A percentile compares a stretch with the other conserved stretches of the same genome.
phyloP scores from a whole-genome alignment of 2,888 invertebrate species.

The Hypercompe scribonia region DNA sequence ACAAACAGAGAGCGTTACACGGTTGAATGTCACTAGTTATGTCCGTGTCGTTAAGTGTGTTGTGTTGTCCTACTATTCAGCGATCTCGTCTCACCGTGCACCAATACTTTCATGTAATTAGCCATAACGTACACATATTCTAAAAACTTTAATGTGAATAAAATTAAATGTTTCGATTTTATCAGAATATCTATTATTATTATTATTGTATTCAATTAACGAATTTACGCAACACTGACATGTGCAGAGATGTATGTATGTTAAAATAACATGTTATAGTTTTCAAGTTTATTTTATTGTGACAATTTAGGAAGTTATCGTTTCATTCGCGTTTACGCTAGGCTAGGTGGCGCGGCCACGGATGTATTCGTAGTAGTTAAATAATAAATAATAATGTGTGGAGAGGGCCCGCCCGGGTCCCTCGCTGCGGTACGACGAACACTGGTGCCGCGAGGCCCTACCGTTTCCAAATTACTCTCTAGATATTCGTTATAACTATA shows the following conservation, averaged over 20 bases:
- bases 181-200: slow-evolving; percentile 77
- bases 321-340: slow-evolving; percentile 83
- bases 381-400: slow-evolving; percentile 61
- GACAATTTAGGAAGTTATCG: slow-evolving; percentile 80
- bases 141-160: slow-evolving; percentile 83
- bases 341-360: slow-evolving; percentile 83
- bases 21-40: slow-evolving; percentile 23
- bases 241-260: slow-evolving; percentile 71
- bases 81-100: slow-evolving; percentile 82
- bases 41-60: slow-evolving; percentile 29
- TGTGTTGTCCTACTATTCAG: slow-evolving; percentile 53
- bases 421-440: slow-evolving; percentile 65
- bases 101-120: slow-evolving; percentile 73
- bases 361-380: slow-evolving; percentile 74
- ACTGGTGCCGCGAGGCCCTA: slow-evolving; percentile 70
- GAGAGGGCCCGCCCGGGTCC: slow-evolving; percentile 58
- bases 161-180: slow-evolving; percentile 81
- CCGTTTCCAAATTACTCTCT: slow-evolving; percentile 70
- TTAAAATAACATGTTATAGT: slow-evolving; percentile 77
- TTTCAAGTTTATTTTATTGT: slow-evolving; percentile 80
- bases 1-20: slow-evolving; percentile 3
- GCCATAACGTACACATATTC: slow-evolving; percentile 83
- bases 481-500: slow-evolving; percentile 78
- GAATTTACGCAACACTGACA: slow-evolving; percentile 76
- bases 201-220: slow-evolving; percentile 80